Base-by-base conservation (phyloP, 2,888 invertebrate genomes). In the Caenorhabditis plicata region DNA sequence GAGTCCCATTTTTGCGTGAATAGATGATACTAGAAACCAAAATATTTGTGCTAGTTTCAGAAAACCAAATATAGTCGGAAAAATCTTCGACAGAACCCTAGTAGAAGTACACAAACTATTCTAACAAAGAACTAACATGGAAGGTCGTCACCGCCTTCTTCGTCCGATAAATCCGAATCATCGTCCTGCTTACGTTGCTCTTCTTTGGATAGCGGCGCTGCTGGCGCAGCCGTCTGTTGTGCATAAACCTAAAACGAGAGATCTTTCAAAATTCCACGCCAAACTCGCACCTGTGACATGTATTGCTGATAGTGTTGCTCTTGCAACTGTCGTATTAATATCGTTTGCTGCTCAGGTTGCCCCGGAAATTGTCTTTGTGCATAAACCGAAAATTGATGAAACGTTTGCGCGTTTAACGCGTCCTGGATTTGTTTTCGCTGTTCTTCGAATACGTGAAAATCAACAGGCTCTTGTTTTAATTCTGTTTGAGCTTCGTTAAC, bases 291-390 rank as follows among this genome's bases (percentile, higher is more conserved):
- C 82, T 96, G 96, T 77, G 94, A 91, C 88, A 98, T 93, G 82
- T 98, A 98, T 81, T 96, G 95, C 81, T 94, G 92, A 82, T 94
- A 98, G 83, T 99, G 98, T 80, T 98, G 94, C 75, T 95, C 95
- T 83, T 99, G 98, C 39, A 99, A 84, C 81, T 96, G 95, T 50
- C 89, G 86, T 53, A 98, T 91, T 23, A 99, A 85, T 35, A 91
- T 87, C 0, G 90, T 92, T 86, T 98, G 98, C 85, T 86, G 85
- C 58, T 86, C 85, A 31, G 84, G 83, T 77, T 86, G 85, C 33
- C 85, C 85, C 17, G 87, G 87, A 75, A 83, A 86, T 81, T 96
- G 96, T 81, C 95, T 93, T 75, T 93, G 91, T 0, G 96, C 92
- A 82, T 98, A 94, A 53, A 88, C 87, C 80, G 88, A 87, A 81